phyloP scores from a whole-genome alignment of 2,797 vertebrate species.

The Sarcoramphus papa region DNA sequence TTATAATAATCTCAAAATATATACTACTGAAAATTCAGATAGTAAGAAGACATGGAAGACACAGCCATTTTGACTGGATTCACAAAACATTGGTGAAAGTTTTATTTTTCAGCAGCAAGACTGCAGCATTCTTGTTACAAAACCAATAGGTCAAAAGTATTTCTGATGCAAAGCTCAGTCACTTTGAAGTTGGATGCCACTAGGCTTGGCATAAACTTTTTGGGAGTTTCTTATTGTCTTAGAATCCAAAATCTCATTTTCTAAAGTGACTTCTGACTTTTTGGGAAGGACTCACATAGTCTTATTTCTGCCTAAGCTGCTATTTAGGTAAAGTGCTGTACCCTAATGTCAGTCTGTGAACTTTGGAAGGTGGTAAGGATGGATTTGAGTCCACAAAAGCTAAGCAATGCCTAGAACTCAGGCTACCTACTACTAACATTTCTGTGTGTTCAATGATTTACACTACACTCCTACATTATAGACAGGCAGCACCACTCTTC shows the following conservation, averaged over 20 bases:
- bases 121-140: neutral
- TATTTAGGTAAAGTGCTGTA: neutral
- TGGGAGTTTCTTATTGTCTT: neutral
- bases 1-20: neutral
- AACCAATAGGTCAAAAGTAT: neutral
- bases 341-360: neutral
- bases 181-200: neutral
- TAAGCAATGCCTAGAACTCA: neutral
- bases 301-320: neutral
- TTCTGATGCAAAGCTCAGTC: neutral
- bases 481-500: neutral
- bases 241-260: neutral
- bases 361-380: neutral
- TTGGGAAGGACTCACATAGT: neutral
- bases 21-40: neutral
- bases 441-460: neutral
- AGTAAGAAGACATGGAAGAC: neutral
- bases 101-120: neutral
- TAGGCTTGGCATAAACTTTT: neutral
- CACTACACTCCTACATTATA: neutral
- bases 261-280: neutral
- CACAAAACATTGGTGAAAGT: neutral
- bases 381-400: neutral
- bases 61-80: neutral
- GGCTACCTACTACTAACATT: neutral